A percentile compares a stretch with the other conserved stretches of the same genome.
Evolutionary conservation across 2,888 invertebrate genomes (phyloP).

Genomic region (Thelaira solivaga): DNA sequence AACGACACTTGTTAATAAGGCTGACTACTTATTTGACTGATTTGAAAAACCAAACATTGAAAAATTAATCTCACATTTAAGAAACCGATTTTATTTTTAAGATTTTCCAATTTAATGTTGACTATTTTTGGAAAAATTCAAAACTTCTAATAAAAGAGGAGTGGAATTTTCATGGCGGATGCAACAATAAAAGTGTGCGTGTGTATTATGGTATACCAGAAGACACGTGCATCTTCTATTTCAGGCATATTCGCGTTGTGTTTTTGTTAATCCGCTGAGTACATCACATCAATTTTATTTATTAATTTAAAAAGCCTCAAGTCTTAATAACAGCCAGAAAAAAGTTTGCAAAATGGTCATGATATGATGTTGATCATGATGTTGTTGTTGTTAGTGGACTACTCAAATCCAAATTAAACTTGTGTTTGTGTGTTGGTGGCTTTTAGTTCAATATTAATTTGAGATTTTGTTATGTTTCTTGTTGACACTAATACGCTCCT

Average conservation of each 20-base stretch:
- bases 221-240: constrained; percentile 31
- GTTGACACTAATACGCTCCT: constrained; percentile 37
- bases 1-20: no score
- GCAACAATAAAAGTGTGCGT: background rate
- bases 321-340: constrained; percentile 26
- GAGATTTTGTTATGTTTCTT: constrained; percentile 12
- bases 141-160: background rate
- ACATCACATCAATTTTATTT: constrained; percentile 21
- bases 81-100: no score
- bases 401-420: no score
- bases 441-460: constrained; percentile 1
- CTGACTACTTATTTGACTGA: no score
- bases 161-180: background rate
- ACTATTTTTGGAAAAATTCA: background rate
- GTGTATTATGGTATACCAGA: background rate
- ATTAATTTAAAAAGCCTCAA: constrained; percentile 26
- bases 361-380: background rate
- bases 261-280: constrained; percentile 14
- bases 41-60: background rate
- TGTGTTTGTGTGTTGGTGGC: constrained; percentile 2
- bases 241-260: background rate
- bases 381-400: no score
- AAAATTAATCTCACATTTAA: no score
- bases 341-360: background rate
- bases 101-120: no score